A percentile compares a stretch with the other conserved stretches of the same genome.
Conservation (phyloP, 2,797 vertebrate genomes). For the Fringilla coelebs region DNA sequence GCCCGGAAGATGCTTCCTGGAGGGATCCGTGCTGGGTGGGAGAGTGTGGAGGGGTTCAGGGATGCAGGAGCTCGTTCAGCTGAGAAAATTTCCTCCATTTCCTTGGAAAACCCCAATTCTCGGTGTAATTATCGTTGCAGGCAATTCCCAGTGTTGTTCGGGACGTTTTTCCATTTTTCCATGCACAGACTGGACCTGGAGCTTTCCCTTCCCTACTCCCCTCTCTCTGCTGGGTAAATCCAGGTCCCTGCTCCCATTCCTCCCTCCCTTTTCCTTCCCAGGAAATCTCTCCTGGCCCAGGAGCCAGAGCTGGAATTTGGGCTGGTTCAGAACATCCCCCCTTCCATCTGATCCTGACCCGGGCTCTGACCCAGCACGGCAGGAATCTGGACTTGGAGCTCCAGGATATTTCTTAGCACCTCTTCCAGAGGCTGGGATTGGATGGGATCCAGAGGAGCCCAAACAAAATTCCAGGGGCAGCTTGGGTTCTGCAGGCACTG, state of each 20-base stretch:
- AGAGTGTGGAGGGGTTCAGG: not conserved
- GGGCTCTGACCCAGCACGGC: not conserved
- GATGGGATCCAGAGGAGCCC: conserved; percentile 1
- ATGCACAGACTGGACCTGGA: not conserved
- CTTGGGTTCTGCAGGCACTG: not conserved
- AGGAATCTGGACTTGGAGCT: not conserved
- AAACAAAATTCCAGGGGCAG: not conserved
- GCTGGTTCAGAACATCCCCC: no score
- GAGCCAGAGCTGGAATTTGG: not conserved
- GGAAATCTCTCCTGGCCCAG: not conserved
- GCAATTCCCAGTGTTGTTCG: not conserved
- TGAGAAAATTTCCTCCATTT: not conserved
- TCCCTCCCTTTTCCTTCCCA: rapidly evolving
- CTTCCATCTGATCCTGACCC: rapidly evolving
- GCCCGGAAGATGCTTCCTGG: not conserved
- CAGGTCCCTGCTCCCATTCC: not conserved
- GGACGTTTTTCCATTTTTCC: not conserved
- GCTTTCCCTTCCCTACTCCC: not conserved
- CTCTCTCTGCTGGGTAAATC: rapidly evolving
- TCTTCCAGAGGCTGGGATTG: not conserved
- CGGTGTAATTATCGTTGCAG: rapidly evolving
- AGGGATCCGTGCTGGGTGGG: not conserved
- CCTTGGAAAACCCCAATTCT: rapidly evolving
- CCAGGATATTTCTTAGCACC: not conserved
- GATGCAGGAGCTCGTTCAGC: rapidly evolving